Conservation (phyloP, 1,140 invertebrate species). For the Drosophila ercepeae region DNA sequence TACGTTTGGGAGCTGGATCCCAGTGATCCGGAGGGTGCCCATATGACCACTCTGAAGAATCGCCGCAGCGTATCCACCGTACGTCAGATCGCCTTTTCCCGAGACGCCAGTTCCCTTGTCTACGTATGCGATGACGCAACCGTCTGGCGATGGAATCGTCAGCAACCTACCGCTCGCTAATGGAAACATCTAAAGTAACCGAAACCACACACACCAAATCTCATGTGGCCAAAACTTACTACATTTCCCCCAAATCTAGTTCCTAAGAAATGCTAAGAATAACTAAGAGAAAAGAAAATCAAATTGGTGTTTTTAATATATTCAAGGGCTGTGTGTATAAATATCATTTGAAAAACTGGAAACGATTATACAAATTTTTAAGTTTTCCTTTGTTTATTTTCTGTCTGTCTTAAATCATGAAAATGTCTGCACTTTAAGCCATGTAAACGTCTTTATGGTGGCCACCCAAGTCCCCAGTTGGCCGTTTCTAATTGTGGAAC, state of each 20-base stretch:
- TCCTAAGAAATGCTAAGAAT: slow-evolving; percentile 52
- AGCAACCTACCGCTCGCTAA: slow-evolving; percentile 48
- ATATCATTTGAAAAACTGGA: too few species aligned
- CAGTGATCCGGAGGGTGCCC: slow-evolving; percentile 89
- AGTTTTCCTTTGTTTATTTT: neutral
- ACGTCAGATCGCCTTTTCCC: slow-evolving; percentile 94
- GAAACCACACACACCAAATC: slow-evolving; percentile 60
- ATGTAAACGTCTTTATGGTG: slow-evolving; percentile 19
- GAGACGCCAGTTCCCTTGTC: slow-evolving; percentile 92
- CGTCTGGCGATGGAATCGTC: slow-evolving; percentile 96
- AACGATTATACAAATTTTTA: neutral
- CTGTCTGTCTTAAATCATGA: neutral
- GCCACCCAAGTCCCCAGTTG: slow-evolving; percentile 35
- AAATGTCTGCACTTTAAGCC: slow-evolving; percentile 9
- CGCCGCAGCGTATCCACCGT: slow-evolving; percentile 93
- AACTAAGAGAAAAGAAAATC: slow-evolving; percentile 4
- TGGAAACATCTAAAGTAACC: neutral
- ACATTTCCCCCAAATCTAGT: slow-evolving; percentile 49
- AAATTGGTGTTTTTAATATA: neutral
- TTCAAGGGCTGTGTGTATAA: neutral
- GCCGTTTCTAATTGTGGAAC: slow-evolving; percentile 52
- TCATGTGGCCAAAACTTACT: slow-evolving; percentile 69
- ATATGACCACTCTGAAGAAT: slow-evolving; percentile 92
- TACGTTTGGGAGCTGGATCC: slow-evolving; percentile 98
- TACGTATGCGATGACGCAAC: slow-evolving; percentile 93